Conservation (phyloP, 2,797 vertebrate species). For the Lophotriccus pileatus region DNA sequence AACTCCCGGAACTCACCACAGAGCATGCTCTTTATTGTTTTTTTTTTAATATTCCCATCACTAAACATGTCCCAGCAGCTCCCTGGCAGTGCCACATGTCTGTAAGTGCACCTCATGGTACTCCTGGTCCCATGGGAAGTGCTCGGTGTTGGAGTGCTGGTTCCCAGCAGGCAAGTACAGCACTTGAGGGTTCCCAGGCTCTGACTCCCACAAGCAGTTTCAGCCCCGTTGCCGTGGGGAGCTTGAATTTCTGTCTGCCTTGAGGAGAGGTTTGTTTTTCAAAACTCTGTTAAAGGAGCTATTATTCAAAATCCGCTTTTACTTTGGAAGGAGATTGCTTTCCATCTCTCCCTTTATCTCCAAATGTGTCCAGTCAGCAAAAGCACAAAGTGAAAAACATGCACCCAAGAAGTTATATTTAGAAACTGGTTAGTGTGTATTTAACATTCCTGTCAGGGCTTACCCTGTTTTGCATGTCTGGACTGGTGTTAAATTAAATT, state of each 20-base stretch:
- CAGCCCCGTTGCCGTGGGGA: neutral
- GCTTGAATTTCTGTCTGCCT: constrained; percentile 27
- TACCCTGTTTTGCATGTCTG: constrained; percentile 69
- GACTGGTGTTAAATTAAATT: constrained; percentile 69
- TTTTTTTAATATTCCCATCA: neutral
- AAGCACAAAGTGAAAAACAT: constrained; percentile 54
- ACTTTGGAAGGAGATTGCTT: constrained; percentile 22
- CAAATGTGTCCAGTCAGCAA: constrained; percentile 66
- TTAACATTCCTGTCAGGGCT: constrained; percentile 69
- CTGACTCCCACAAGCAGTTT: neutral
- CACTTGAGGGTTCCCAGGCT: neutral
- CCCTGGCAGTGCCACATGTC: neutral
- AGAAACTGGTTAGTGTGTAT: constrained; percentile 57
- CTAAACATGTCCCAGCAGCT: neutral
- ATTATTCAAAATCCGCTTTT: constrained; percentile 32
- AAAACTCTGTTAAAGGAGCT: constrained; percentile 13
- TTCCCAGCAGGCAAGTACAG: neutral
- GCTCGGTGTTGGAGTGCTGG: rapidly evolving
- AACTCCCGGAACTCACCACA: neutral
- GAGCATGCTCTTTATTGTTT: neutral
- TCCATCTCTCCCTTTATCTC: constrained; percentile 43
- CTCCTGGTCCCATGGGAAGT: neutral
- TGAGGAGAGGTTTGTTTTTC: neutral
- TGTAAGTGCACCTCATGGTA: neutral
- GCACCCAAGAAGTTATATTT: constrained; percentile 61